Base-by-base conservation (phyloP, 2,113 vertebrate genomes). In the Erythrocercus mccallii region DNA sequence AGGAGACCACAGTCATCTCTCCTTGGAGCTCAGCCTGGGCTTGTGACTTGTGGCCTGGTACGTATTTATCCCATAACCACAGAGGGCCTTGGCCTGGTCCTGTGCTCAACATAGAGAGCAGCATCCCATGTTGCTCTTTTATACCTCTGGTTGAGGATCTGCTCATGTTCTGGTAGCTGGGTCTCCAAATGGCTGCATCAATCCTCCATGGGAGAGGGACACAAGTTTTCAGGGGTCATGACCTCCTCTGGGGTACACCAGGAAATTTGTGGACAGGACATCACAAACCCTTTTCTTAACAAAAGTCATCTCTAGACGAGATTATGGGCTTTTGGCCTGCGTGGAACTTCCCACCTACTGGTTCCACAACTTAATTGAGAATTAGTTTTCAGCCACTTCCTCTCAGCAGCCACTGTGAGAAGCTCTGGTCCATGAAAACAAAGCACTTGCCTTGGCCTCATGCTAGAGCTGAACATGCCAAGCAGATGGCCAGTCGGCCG, bases 381-480 rank as follows among this genome's bases (percentile, higher is more conserved):
- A 95, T 88, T 96, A 96, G 70, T 95, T 93, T 96, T 90, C 80
- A 84, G 90, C 82, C 86, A 79, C 86, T 96, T 96, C 94, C 95
- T 58, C 88, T 96, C 60, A 92, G 81, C 94, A 88, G 76, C 69
- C 77, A 81, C 88, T 92, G 83, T 86, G 82, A 91, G 69, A 95
- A 88, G 88, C 95, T 93, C 72, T 92, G 90, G 92, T 64, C 93
- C 95, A 93, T 96, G 95, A 97, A 97, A 96, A 95, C 94, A 97
- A 96, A 96, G 95, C 51, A 0, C 51, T 96, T 84, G 82, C 88
- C 79, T 88, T 79, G 61, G 90, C 93, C 88, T 86, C 88, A 95
- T 97, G 93, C 71, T 95, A 73, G 74, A 95, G 79, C 50, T 82
- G 92, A 95, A 81, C 85, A 86, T 86, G 93, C 95, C 92, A 96